Evolutionary conservation across 2,113 vertebrate genomes (phyloP), one percentile per base, ranked within the genome.

Genomic region (Dunckerocampus dactyliophorus): DNA sequence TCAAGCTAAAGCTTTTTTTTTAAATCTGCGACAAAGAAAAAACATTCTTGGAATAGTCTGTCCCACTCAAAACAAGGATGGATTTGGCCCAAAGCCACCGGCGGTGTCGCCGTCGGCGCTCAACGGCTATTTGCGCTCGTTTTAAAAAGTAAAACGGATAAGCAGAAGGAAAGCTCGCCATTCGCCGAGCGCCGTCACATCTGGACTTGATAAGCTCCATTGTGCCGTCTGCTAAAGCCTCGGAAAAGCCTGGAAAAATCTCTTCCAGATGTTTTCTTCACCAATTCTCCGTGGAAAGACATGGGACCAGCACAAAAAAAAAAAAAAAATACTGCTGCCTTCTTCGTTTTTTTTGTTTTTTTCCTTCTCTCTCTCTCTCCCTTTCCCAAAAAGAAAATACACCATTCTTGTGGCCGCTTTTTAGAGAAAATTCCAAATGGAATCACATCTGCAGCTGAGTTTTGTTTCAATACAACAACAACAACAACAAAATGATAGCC

Each of bases 201-300:
- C 89, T 91, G 89, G 90, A 87, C 70, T 83, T 63, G 74, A 90
- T 89, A 87, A 83, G 87, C 77, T 75, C 87, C 85, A 88, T 86
- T 87, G 82, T 87, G 84, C 82, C 80, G 88, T 91, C 87, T 90
- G 88, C 87, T 86, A 82, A 89, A 74, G 73, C 74, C 71, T 80
- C 79, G 67, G 79, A 80, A 88, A 86, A 77, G 63, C 70, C 70
- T 73, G 78, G 65, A 85, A 83, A 89, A 90, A 92, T 90, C 74
- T 78, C 71, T 91, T 92, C 90, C 88, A 92, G 90, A 92, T 92
- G 91, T 89, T 89, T 89, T 88, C 72, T 80, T 87, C 54, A 75
- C 31, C 81, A 75, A 79, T 78, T 88, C 71, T 51, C 74, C 71
- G 79, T 85, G 83, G 82, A 89, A 85, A 67, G 89, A 85, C 69